Percentiles rank a stretch among this genome's conserved stretches.
phyloP scores from a whole-genome alignment of 2,888 invertebrate species.

The Lampropteryx suffumata region DNA sequence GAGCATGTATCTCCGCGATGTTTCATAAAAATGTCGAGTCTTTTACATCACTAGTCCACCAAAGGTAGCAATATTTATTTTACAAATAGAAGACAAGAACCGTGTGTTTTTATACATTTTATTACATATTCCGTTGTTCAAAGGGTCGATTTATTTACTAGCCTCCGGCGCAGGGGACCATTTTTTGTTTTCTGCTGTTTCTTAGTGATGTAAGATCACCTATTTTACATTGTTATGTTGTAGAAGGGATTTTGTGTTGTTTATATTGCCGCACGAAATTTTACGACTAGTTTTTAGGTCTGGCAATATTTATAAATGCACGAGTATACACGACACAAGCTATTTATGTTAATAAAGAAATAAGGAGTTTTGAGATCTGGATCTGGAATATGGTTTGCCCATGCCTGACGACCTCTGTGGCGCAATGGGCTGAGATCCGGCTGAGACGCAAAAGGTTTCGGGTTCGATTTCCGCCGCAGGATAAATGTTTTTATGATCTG shows the following conservation, averaged over 20 bases:
- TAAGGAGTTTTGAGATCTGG: too few relatives aligned
- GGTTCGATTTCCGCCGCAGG: too few relatives aligned
- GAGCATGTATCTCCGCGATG: too few relatives aligned
- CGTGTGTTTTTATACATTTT: constrained; percentile 37
- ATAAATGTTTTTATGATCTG: too few relatives aligned
- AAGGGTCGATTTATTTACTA: constrained; percentile 51
- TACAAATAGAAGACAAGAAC: constrained; percentile 9
- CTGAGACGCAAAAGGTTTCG: too few relatives aligned
- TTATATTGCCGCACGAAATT: neutral
- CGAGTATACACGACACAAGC: too few relatives aligned
- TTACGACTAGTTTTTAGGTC: neutral
- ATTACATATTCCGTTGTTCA: constrained; percentile 51
- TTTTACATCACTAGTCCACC: neutral
- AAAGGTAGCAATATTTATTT: constrained; percentile 18
- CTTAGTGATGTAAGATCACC: constrained; percentile 25
- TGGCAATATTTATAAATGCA: too few relatives aligned
- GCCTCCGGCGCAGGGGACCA: constrained; percentile 39
- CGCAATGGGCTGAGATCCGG: too few relatives aligned
- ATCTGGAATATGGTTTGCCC: too few relatives aligned
- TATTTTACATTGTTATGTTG: constrained; percentile 19
- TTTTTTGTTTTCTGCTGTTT: constrained; percentile 36
- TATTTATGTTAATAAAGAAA: too few relatives aligned
- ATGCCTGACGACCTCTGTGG: too few relatives aligned
- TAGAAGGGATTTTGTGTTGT: constrained; percentile 1
- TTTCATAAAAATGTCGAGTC: too few relatives aligned